Evolutionary conservation across 2,888 invertebrate genomes (phyloP).

Genomic region (Amphipoea lucens): DNA sequence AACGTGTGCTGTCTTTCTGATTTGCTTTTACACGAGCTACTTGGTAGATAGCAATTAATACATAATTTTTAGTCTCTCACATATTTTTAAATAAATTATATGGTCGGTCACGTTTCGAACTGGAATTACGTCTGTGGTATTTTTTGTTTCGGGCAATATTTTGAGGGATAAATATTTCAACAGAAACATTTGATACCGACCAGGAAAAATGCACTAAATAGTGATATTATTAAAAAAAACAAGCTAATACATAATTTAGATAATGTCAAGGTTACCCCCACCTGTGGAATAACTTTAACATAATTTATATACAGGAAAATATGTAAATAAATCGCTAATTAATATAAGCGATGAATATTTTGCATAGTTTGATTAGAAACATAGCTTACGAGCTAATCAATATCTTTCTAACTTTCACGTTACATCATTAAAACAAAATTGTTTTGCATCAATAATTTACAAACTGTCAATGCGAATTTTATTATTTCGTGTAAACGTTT

Average conservation of each 20-base stretch:
- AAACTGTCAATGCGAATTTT: slow-evolving; percentile 18
- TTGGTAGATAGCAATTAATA: slow-evolving; percentile 32
- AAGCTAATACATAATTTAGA: not conserved
- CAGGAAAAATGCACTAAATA: not conserved
- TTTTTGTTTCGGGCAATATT: slow-evolving; percentile 3
- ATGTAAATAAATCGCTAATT: not conserved
- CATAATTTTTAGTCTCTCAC: slow-evolving; percentile 3
- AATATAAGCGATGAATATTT: slow-evolving; percentile 1
- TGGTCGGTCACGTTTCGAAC: slow-evolving; percentile 31
- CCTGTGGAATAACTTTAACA: not conserved
- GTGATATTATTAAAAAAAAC: not conserved
- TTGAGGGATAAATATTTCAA: not conserved
- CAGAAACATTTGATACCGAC: not conserved
- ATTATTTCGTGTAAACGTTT: slow-evolving; percentile 27
- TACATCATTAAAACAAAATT: slow-evolving; percentile 21
- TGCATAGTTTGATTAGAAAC: slow-evolving; percentile 27
- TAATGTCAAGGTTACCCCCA: not conserved
- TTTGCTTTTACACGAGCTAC: slow-evolving; percentile 12
- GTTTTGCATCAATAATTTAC: not conserved
- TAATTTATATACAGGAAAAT: slow-evolving; percentile 17
- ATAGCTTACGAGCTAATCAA: slow-evolving; percentile 24
- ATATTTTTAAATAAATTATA: slow-evolving; percentile 32
- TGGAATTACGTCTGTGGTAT: slow-evolving; percentile 10
- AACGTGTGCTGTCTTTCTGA: slow-evolving; percentile 20
- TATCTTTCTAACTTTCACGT: slow-evolving; percentile 36